Evolutionary conservation across 2,797 vertebrate genomes (phyloP), one percentile per base, ranked within the genome.

Genomic region (Triplophysa bombifrons): DNA sequence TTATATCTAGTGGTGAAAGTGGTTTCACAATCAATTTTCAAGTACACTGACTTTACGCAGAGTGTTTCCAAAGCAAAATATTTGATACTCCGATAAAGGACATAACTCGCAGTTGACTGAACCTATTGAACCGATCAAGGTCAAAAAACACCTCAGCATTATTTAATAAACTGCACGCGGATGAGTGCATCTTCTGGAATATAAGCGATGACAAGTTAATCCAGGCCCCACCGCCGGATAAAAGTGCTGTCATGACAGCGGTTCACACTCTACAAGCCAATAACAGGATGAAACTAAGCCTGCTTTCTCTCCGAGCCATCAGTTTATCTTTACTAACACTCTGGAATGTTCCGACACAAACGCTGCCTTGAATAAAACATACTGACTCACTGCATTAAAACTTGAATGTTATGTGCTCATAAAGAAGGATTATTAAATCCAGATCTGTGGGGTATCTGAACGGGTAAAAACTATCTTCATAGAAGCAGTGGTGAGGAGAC

Each of bases 141-240:
- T 77, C 73, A 16, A 74, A 82, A 82, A 84, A 84, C 84, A 85
- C 41, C 50, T 58, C n/a, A 34, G 71, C 16, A 13, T 78, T 80
- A 56, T 79, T 65, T 53, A 74, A 82, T 65, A 74, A 74, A 68
- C 72, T 55, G 55, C 75, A 83, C 77, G 77, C 53, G 82, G 50
- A 60, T 82, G 73, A 75, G 55, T 68, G 71, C 38, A 50, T 77
- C 65, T 82, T 78, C 74, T 61, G 22, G 13, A 74, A 80, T 82
- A 78, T 79, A 66, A 53, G 44, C 72, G 77, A 78, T 82, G 85
- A 84, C 82, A 84, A 81, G 27, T 81, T 86, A 83, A 86, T 85
- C 85, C 84, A 68, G 72, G 71, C 51, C 50, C 80, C 53, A 34
- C 71, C 63, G 65, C 34, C 34, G 83, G 80, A 84, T 84, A 66